phyloP scores from a whole-genome alignment of 2,797 vertebrate species.

The Champsocephalus gunnari region DNA sequence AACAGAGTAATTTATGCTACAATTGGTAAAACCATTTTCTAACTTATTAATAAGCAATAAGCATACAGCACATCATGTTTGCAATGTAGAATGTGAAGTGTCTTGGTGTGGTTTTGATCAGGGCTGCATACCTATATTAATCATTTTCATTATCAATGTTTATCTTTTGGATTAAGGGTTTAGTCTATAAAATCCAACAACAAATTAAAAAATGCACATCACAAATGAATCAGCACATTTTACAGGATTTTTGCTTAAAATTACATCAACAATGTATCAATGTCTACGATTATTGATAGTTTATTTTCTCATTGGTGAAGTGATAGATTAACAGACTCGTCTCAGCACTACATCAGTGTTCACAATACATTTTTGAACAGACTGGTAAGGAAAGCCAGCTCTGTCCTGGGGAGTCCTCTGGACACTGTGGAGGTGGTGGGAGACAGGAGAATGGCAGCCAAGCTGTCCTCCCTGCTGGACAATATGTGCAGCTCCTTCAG shows the following conservation, averaged over 20 bases:
- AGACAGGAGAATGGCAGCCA: too few relatives aligned
- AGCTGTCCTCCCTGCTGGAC: too few relatives aligned
- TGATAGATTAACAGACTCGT: not conserved
- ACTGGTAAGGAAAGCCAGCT: too few relatives aligned
- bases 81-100: not conserved
- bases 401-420: too few relatives aligned
- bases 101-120: not conserved
- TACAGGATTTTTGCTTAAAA: not conserved
- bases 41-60: not conserved
- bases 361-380: not conserved
- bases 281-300: not conserved
- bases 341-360: conserved; percentile 1
- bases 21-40: not conserved
- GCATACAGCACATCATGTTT: not conserved
- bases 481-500: too few relatives aligned
- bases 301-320: rapidly evolving
- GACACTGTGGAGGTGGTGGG: too few relatives aligned
- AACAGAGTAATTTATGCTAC: not conserved
- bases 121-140: not conserved
- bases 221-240: not conserved
- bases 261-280: not conserved
- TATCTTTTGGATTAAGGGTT: not conserved
- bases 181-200: not conserved
- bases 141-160: not conserved
- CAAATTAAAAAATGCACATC: not conserved